A percentile compares a stretch with the other conserved stretches of the same genome.
These are phyloP conservation scores for Gopherus evgoodei DNA, from an alignment of 2,113 vertebrate species.

Conservation along the genomic window DNA sequence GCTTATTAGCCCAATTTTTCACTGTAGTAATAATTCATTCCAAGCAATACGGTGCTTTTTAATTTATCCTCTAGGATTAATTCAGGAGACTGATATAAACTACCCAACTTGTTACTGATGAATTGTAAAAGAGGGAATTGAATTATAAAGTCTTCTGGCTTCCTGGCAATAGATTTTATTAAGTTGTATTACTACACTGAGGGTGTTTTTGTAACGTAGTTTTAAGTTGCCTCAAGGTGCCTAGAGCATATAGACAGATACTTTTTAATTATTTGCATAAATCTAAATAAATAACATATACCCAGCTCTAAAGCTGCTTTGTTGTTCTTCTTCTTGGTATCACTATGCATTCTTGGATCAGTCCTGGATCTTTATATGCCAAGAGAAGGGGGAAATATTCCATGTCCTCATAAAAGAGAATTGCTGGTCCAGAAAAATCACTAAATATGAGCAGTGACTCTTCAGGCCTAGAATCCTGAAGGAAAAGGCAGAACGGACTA, in stretches of 20 bases:
- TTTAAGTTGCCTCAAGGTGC: neutral
- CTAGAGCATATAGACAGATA: neutral
- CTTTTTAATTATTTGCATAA: slow-evolving; percentile 1
- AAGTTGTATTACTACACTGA: neutral
- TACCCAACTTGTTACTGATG: neutral
- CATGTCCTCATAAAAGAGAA: neutral
- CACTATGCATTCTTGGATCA: slow-evolving; percentile 10
- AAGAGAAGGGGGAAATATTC: neutral
- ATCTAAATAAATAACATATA: neutral
- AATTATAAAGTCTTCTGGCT: neutral
- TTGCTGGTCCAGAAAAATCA: neutral
- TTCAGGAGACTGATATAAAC: neutral
- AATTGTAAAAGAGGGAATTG: neutral
- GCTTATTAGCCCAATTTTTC: neutral
- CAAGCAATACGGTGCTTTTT: neutral
- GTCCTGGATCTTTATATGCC: neutral
- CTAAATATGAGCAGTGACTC: neutral
- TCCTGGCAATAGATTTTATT: neutral
- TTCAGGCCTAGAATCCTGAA: neutral
- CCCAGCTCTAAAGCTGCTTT: neutral
- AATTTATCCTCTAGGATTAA: neutral
- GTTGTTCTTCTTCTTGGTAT: neutral
- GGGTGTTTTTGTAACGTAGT: neutral
- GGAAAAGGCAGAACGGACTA: neutral
- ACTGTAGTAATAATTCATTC: neutral